Evolutionary conservation across 2,113 vertebrate genomes (phyloP).

Genomic region (Henicopernis longicauda): DNA sequence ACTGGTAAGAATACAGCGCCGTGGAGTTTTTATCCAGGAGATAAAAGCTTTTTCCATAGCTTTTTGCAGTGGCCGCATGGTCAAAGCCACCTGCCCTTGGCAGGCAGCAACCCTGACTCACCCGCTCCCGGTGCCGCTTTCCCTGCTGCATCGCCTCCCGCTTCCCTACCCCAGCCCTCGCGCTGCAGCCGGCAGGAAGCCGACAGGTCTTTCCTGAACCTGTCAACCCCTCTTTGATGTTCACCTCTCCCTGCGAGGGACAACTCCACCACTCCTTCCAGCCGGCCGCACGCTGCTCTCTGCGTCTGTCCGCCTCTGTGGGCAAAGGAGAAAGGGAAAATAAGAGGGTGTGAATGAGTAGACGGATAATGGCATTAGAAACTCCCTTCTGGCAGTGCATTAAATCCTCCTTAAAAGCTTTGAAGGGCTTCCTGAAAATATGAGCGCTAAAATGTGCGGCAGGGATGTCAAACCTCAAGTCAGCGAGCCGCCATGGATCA

Average conservation of each 20-base stretch:
- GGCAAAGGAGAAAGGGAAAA: not conserved
- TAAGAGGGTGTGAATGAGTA: not conserved
- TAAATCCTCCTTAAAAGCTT: not conserved
- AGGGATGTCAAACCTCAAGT: not conserved
- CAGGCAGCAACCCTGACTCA: not conserved
- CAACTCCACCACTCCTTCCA: not conserved
- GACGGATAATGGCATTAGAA: not conserved
- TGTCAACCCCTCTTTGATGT: not conserved
- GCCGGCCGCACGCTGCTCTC: not conserved
- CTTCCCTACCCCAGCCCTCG: not conserved
- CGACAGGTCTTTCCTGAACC: not conserved
- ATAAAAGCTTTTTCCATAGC: not conserved
- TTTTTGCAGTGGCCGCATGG: not conserved
- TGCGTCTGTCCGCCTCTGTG: accelerated
- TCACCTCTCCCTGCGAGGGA: accelerated
- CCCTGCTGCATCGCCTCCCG: accelerated
- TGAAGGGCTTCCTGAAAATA: slow-evolving; percentile 8
- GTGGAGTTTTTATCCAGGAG: accelerated
- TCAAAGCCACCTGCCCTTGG: not conserved
- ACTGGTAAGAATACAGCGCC: not conserved
- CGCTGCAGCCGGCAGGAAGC: not conserved
- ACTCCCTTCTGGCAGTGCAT: not conserved
- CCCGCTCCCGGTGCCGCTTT: accelerated
- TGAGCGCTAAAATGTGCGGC: not conserved
- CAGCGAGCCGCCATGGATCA: accelerated